Conservation (phyloP, 2,113 vertebrate genomes). For the Oreotrochilus melanogaster region DNA sequence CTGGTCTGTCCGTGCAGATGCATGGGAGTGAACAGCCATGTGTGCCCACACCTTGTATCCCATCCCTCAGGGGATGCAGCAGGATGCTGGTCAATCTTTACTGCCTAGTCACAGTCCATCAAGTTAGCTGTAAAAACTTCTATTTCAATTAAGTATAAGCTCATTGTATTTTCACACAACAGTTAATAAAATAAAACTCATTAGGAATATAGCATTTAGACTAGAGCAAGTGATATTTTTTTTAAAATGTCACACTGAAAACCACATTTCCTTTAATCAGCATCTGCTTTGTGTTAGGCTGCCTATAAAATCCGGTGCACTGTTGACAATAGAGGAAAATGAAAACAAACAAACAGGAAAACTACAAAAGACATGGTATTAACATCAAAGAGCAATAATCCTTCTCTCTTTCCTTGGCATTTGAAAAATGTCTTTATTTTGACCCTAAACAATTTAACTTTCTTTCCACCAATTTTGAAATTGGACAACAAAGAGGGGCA, state of each 20-base stretch:
- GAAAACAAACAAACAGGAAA: constrained; percentile 78
- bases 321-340: constrained; percentile 62
- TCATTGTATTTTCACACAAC: constrained; percentile 66
- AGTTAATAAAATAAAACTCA: constrained; percentile 77
- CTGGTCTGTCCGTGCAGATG: not conserved
- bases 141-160: constrained; percentile 58
- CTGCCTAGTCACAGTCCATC: constrained; percentile 38
- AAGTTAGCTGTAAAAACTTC: constrained; percentile 52
- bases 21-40: not conserved
- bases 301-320: constrained; percentile 61
- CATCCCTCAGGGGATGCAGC: constrained; percentile 2
- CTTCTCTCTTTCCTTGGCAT: constrained; percentile 28
- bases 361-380: constrained; percentile 59
- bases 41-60: not conserved
- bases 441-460: constrained; percentile 45
- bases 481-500: not conserved
- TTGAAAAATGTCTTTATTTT: constrained; percentile 65
- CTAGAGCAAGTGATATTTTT: constrained; percentile 54
- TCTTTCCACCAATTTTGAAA: constrained; percentile 40
- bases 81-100: constrained; percentile 24
- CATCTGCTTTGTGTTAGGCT: constrained; percentile 76
- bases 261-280: constrained; percentile 75
- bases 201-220: constrained; percentile 68
- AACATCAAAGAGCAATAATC: constrained; percentile 65
- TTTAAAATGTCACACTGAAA: constrained; percentile 71